phyloP scores from a whole-genome alignment of 2,888 invertebrate species.

The Rhogogaster chlorosoma region DNA sequence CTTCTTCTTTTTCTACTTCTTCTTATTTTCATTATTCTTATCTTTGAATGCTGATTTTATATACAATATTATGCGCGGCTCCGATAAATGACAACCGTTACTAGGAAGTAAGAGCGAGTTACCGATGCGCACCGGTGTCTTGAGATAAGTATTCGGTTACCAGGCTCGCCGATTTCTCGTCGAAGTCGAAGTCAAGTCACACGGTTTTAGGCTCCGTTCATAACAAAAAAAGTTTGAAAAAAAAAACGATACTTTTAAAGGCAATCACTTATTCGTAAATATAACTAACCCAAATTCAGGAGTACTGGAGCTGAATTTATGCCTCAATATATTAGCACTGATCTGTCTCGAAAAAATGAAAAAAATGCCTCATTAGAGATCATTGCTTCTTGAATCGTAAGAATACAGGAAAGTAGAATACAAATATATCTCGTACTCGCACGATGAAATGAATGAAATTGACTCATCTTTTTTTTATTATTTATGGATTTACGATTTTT shows the following conservation, averaged over 20 bases:
- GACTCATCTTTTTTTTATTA: not conserved
- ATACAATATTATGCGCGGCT: not conserved
- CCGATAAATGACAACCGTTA: not conserved
- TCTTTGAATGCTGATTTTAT: not conserved
- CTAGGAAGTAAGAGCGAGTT: conserved; percentile 43
- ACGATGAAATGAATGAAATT: not conserved
- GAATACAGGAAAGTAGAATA: not conserved
- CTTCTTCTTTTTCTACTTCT: not conserved
- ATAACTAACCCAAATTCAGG: not conserved
- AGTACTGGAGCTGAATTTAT: not conserved
- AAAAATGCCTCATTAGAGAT: not conserved
- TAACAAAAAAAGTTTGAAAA: not conserved
- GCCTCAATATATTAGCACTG: not conserved
- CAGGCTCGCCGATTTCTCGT: conserved; percentile 29
- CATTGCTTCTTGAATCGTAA: not conserved
- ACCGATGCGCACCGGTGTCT: conserved; percentile 34
- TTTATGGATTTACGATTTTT: not conserved
- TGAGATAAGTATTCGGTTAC: conserved; percentile 42
- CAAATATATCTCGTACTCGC: not conserved
- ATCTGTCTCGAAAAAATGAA: not conserved
- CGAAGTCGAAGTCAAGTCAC: conserved; percentile 14
- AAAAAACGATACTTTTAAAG: not conserved
- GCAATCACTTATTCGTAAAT: not conserved
- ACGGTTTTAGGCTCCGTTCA: conserved; percentile 35
- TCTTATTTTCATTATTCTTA: not conserved